A percentile compares a stretch with the other conserved stretches of the same genome.
phyloP scores from a whole-genome alignment of 2,113 vertebrate species.

The Murina feae region DNA sequence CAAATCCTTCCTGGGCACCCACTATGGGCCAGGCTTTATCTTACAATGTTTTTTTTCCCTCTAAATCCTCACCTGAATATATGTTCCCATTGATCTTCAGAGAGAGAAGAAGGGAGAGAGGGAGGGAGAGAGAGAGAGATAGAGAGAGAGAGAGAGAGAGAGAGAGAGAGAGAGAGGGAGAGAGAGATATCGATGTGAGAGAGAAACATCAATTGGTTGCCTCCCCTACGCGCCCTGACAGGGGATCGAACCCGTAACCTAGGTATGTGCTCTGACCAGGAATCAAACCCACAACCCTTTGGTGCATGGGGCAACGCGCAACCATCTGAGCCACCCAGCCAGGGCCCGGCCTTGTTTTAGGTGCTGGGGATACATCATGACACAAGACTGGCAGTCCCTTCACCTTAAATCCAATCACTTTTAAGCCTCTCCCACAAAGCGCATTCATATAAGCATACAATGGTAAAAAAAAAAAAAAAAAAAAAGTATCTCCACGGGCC shows the following conservation, averaged over 20 bases:
- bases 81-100: not conserved
- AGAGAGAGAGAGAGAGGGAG: too few species aligned
- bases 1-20: not conserved
- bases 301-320: not conserved
- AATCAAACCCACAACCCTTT: not conserved
- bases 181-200: too few species aligned
- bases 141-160: too few species aligned
- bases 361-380: not conserved
- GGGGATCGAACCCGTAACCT: not conserved
- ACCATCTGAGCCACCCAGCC: not conserved
- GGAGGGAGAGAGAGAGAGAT: too few species aligned
- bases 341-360: not conserved
- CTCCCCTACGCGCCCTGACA: not conserved
- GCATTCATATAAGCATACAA: not conserved
- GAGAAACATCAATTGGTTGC: not conserved
- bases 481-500: not conserved
- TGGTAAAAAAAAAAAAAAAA: not conserved
- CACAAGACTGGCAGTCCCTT: not conserved
- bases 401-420: not conserved
- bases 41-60: not conserved
- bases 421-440: not conserved
- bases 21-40: not conserved
- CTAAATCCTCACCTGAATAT: not conserved
- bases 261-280: not conserved
- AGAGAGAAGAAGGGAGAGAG: too few species aligned